Conservation (phyloP, 2,888 invertebrate genomes). For the Cryptops parisi region DNA sequence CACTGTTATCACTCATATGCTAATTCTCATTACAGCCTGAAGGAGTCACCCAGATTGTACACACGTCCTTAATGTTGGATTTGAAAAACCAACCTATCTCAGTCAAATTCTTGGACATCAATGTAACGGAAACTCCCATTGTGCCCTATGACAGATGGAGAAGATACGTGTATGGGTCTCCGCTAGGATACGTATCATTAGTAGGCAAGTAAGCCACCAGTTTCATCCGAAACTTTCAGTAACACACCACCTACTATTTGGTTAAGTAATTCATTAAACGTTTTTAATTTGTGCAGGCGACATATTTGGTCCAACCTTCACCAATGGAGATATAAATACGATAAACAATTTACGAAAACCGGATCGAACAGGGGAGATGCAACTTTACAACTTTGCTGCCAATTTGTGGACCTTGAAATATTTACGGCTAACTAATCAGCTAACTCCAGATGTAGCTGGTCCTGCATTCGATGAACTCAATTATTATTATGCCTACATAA, state of each 20-base stretch:
- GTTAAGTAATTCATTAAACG: neutral
- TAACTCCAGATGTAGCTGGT: conserved; percentile 8
- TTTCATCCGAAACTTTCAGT: conserved; percentile 3
- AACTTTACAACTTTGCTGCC: conserved; percentile 40
- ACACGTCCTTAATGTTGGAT: conserved; percentile 40
- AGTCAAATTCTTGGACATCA: conserved; percentile 38
- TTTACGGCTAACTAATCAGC: conserved; percentile 38
- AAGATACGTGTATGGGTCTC: conserved; percentile 40
- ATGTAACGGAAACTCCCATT: conserved; percentile 38
- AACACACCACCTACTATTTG: no score
- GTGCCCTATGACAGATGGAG: conserved; percentile 38
- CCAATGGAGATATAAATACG: conserved; percentile 26
- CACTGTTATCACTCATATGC: neutral
- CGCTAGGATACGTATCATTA: conserved; percentile 35
- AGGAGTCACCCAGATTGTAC: conserved; percentile 38
- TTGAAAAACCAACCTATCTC: conserved; percentile 38
- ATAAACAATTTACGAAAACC: conserved; percentile 32
- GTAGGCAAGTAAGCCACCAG: no score
- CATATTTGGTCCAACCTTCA: conserved; percentile 39
- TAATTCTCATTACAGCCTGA: conserved; percentile 30
- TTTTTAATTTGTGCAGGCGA: conserved; percentile 31
- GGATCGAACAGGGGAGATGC: conserved; percentile 38
- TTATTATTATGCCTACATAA: conserved; percentile 16
- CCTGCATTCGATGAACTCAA: conserved; percentile 11
- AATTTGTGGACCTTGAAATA: conserved; percentile 40